phyloP scores from a whole-genome alignment of 2,888 invertebrate genomes.

The Xestia rhomboidea region DNA sequence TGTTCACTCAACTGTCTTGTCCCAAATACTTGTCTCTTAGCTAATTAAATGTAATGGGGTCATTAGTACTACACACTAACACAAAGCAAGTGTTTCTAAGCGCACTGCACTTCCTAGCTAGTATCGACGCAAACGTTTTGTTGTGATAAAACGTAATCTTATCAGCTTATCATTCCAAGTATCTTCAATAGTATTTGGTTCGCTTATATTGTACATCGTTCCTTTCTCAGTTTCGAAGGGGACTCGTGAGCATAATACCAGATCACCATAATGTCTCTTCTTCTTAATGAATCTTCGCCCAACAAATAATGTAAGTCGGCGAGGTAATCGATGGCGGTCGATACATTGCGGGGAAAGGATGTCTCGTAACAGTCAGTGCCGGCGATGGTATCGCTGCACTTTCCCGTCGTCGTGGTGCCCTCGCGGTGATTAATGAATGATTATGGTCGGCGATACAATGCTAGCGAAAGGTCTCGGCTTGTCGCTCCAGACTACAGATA shows the following conservation, averaged over 20 bases:
- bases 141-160: conserved; percentile 35
- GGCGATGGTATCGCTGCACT: conserved; percentile 28
- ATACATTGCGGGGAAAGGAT: conserved; percentile 12
- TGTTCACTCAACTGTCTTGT: conserved; percentile 50
- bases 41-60: conserved; percentile 39
- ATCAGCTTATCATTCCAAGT: conserved; percentile 32
- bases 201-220: conserved; percentile 12
- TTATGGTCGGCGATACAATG: conserved; percentile 21
- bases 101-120: conserved; percentile 20
- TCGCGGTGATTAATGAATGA: conserved; percentile 28
- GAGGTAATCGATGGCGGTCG: conserved; percentile 4
- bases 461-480: conserved; percentile 22
- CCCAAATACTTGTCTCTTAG: conserved; percentile 55
- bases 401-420: conserved; percentile 1
- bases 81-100: conserved; percentile 15
- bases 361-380: not conserved
- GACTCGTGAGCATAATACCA: not conserved
- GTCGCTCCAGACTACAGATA: not conserved
- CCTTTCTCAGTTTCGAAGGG: conserved; percentile 1
- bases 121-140: conserved; percentile 16
- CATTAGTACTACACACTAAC: conserved; percentile 14
- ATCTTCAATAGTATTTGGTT: conserved; percentile 12
- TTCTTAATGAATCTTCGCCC: conserved; percentile 25
- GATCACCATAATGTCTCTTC: too few relatives aligned
- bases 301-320: conserved; percentile 26